Evolutionary conservation across 2,797 vertebrate genomes (phyloP), one percentile per base, ranked within the genome.

Genomic region (Rousettus madagascariensis): DNA sequence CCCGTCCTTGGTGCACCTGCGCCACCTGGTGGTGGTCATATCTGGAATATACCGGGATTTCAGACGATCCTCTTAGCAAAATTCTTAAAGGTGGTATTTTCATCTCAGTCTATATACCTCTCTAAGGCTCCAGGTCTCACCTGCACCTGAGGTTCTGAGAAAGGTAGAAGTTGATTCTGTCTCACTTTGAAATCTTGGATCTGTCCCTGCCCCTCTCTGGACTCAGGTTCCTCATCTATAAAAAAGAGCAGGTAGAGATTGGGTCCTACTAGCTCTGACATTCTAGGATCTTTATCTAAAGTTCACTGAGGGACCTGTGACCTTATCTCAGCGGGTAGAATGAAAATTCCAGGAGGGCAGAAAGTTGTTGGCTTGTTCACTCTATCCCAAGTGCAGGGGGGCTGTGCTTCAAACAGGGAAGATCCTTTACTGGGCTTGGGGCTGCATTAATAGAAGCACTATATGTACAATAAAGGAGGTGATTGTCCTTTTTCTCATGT

Each of bases 21-120:
- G 95, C 96, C 97, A 86, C 96, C 95, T 96, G 24, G 92, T 96
- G 24, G 92, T 94, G 97, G 96, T 69, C 26, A 49, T 11, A 43
- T 0, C 1, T 61, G 43, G 86, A 90, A 95, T 69, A 51, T 33
- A n/a, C 30, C n/a, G 63, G 16, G 9, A 55, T 86, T 95, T 95
- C 71, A 22, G 46, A 36, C 0, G 0, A 57, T n/a, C 33, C 9
- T 6, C 5, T 53, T 41, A 5, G 53, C 26, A 78, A 46, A 84
- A 66, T 87, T 53, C 41, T 71, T 57, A 79, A 72, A 30, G 33
- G 26, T 26, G 24, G 59, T 19, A 49, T 87, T 77, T 63, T 90
- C 61, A 43, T 26, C 24, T 69, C 59, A 28, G 49, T 38, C 46
- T 38, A 49, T 41, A n/a, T 51, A 4, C 24, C 17, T 36, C 46